These are phyloP conservation scores for Zaprionus camerounensis DNA, from an alignment of 1,140 invertebrate species.

Conservation along the genomic window DNA sequence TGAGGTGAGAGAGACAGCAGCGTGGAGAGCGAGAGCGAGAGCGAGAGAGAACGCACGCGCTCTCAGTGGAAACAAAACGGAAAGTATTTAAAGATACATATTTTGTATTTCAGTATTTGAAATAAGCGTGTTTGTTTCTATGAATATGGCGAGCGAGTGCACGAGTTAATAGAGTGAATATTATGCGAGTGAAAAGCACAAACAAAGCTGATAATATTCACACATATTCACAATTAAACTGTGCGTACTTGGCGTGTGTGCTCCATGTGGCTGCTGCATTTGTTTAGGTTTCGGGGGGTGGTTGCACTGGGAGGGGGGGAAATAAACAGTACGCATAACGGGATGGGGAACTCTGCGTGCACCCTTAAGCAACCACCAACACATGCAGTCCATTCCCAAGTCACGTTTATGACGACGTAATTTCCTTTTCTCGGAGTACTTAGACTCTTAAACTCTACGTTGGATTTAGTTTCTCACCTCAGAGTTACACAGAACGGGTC, in stretches of 20 bases:
- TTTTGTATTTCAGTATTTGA: constrained; percentile 43
- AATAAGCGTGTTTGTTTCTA: constrained; percentile 36
- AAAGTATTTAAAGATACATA: constrained; percentile 68
- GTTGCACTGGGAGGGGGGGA: constrained; percentile 10
- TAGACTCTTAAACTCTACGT: background rate
- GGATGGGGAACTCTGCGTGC: background rate
- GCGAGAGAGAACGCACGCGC: constrained; percentile 60
- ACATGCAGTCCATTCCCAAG: background rate
- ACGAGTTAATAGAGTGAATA: background rate
- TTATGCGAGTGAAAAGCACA: background rate
- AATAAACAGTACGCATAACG: constrained; percentile 4
- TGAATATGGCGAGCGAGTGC: background rate
- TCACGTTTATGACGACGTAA: constrained; percentile 10
- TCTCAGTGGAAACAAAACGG: constrained; percentile 55
- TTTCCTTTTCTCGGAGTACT: constrained; percentile 18
- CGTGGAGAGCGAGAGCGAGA: background rate
- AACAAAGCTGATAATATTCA: constrained; percentile 17
- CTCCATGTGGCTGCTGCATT: background rate
- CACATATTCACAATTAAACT: constrained; percentile 2
- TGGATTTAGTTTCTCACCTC: constrained; percentile 22
- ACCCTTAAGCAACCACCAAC: constrained; percentile 16
- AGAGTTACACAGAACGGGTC: constrained; percentile 23
- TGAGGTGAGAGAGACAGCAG: constrained; percentile 2
- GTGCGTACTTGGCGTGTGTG: background rate
- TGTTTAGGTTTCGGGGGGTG: constrained; percentile 5